These are phyloP conservation scores for Adela reaumurella DNA, from an alignment of 2,888 invertebrate species.

Conservation along the genomic window DNA sequence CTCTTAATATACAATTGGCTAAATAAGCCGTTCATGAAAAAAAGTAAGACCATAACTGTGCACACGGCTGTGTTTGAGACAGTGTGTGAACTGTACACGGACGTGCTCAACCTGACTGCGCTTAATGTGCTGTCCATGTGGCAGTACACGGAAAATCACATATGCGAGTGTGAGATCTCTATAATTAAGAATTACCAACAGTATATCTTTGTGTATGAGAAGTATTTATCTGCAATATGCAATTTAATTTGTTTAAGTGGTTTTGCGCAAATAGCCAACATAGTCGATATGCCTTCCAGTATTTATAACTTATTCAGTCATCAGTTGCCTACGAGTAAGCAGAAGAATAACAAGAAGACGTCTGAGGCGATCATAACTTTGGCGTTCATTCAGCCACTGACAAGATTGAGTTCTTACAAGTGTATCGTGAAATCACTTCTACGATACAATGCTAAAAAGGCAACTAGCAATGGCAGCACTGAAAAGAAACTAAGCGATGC, in stretches of 20 bases:
- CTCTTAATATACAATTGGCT: conserved; percentile 59
- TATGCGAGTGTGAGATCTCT: conserved; percentile 63
- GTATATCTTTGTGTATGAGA: conserved; percentile 66
- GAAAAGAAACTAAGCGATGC: conserved; percentile 54
- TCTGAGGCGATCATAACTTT: conserved; percentile 57
- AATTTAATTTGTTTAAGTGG: conserved; percentile 71
- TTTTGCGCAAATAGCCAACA: conserved; percentile 61
- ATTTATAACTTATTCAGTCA: conserved; percentile 56
- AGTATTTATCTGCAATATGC: conserved; percentile 68
- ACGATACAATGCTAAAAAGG: conserved; percentile 40
- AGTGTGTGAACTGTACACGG: conserved; percentile 64
- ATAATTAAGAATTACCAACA: conserved; percentile 69
- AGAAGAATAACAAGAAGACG: conserved; percentile 51
- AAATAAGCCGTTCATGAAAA: conserved; percentile 63
- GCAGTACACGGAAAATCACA: conserved; percentile 65
- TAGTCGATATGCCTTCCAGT: conserved; percentile 58
- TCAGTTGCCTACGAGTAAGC: conserved; percentile 51
- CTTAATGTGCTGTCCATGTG: conserved; percentile 66
- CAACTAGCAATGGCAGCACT: conserved; percentile 33
- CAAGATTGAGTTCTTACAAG: conserved; percentile 60
- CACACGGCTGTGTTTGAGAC: conserved; percentile 62
- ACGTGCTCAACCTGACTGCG: conserved; percentile 65
- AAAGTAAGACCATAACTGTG: conserved; percentile 49
- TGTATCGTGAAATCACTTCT: conserved; percentile 57
- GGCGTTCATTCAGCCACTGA: conserved; percentile 61